Conservation (phyloP, 2,797 vertebrate genomes). For the Erithacus rubecula region DNA sequence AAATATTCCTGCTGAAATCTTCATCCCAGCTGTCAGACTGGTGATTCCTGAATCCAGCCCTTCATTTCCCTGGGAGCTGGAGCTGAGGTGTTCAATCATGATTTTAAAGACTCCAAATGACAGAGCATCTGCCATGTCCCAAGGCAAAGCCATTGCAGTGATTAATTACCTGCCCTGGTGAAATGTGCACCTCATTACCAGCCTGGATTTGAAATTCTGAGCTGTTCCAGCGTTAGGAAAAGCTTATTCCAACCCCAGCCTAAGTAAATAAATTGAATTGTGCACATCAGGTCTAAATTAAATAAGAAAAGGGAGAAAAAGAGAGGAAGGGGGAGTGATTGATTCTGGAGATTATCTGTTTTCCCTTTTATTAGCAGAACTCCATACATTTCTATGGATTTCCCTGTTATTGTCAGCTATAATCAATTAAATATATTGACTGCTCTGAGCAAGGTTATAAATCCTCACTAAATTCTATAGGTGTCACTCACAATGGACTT, state of each 20-base stretch:
- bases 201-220: constrained; percentile 47
- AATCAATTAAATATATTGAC: constrained; percentile 6
- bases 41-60: constrained; percentile 41
- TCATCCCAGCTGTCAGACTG: constrained; percentile 23
- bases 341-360: not conserved
- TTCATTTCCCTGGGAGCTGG: not conserved
- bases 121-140: constrained; percentile 55
- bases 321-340: not conserved
- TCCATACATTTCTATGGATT: not conserved
- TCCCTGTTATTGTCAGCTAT: not conserved
- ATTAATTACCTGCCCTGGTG: constrained; percentile 53
- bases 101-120: constrained; percentile 59
- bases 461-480: not conserved
- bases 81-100: constrained; percentile 39
- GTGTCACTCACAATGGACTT: not conserved
- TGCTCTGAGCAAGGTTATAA: not conserved
- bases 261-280: constrained; percentile 23
- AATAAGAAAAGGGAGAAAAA: not conserved
- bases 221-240: not conserved
- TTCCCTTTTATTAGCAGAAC: not conserved
- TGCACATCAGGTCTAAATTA: constrained; percentile 8
- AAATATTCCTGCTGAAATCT: not conserved
- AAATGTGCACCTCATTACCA: constrained; percentile 56
- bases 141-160: constrained; percentile 45
- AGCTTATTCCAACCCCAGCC: not conserved